Evolutionary conservation across 2,888 invertebrate genomes (phyloP).

Genomic region (Pegoplata infirma): DNA sequence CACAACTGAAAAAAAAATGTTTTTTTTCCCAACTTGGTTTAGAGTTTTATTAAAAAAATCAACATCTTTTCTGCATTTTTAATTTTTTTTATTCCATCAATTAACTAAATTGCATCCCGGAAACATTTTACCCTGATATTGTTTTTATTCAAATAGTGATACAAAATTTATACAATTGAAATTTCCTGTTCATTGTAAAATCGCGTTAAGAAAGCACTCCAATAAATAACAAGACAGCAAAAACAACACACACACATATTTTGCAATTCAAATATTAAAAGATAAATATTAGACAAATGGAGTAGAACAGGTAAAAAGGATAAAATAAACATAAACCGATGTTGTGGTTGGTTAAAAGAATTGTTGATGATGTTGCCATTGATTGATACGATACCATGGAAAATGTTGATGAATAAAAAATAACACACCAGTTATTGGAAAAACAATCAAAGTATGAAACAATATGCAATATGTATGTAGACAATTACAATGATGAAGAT

Average conservation of each 20-base stretch:
- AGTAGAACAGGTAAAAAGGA: neutral
- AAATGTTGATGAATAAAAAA: neutral
- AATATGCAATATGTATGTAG: neutral
- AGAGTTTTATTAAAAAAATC: too few species aligned
- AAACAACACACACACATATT: too few species aligned
- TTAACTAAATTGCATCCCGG: too few species aligned
- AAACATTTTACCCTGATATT: conserved; percentile 7
- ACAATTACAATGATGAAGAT: neutral
- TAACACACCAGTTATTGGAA: too few species aligned
- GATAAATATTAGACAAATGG: neutral
- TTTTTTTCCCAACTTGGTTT: too few species aligned
- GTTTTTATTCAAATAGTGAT: neutral
- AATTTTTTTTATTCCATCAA: too few species aligned
- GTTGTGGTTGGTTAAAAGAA: neutral
- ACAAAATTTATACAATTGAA: neutral
- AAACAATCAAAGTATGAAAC: neutral
- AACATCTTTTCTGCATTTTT: too few species aligned
- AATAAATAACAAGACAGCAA: too few species aligned
- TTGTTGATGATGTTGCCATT: neutral
- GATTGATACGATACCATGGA: neutral
- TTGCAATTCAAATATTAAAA: neutral
- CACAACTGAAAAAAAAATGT: too few species aligned
- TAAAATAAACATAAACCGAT: neutral
- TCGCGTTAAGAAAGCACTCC: neutral
- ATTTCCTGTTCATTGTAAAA: neutral